These are phyloP conservation scores for Tuberolachnus salignus DNA, from an alignment of 2,888 invertebrate species.

Conservation along the genomic window DNA sequence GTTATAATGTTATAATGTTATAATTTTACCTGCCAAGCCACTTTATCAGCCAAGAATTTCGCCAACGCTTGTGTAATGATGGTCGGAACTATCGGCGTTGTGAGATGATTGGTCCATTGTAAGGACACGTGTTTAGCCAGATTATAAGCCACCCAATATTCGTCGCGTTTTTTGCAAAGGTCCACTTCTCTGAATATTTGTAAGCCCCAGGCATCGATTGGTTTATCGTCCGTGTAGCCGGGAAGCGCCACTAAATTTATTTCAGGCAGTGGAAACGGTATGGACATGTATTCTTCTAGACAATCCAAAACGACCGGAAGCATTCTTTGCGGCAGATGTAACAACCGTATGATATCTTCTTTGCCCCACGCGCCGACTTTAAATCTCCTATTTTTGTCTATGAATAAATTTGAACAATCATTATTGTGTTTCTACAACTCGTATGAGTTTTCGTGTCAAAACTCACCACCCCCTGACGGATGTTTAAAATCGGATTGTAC, in stretches of 20 bases:
- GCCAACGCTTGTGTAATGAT: constrained; percentile 79
- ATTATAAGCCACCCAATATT: constrained; percentile 67
- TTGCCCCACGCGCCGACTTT: constrained; percentile 71
- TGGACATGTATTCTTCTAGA: constrained; percentile 59
- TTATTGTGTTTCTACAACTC: neutral
- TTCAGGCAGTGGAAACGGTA: constrained; percentile 67
- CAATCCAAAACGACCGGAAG: constrained; percentile 59
- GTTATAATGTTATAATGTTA: neutral
- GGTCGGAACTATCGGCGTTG: constrained; percentile 69
- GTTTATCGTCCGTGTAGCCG: constrained; percentile 72
- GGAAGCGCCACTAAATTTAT: constrained; percentile 78
- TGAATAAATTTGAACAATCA: neutral
- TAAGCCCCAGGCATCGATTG: constrained; percentile 81
- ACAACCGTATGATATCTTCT: constrained; percentile 68
- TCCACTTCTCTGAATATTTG: constrained; percentile 75
- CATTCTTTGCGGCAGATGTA: constrained; percentile 62
- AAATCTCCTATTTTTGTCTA: constrained; percentile 60
- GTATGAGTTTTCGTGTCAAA: neutral
- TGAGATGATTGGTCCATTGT: constrained; percentile 79
- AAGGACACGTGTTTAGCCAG: constrained; percentile 76
- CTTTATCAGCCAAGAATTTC: constrained; percentile 75
- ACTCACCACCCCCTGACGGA: constrained; percentile 23
- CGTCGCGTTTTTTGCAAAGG: constrained; percentile 60
- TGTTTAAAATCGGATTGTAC: constrained; percentile 71
- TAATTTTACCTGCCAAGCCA: constrained; percentile 70